Percentiles rank a stretch among this genome's conserved stretches.
Conservation (phyloP, 2,888 invertebrate genomes). For the Marronus borbonicus region DNA sequence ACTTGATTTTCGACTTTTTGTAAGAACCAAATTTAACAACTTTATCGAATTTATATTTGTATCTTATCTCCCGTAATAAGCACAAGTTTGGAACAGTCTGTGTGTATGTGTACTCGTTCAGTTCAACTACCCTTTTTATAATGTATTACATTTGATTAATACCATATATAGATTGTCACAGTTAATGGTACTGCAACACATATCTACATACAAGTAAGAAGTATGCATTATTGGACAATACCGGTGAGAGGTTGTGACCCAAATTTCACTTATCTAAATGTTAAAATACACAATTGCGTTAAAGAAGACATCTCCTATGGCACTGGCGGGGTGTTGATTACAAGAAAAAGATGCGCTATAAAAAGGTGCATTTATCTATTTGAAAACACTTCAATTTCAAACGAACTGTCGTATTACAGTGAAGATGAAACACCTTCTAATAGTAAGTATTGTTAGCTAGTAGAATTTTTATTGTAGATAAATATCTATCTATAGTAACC, state of each 20-base stretch:
- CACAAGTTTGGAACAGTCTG: too few relatives aligned
- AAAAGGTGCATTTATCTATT: constrained; percentile 61
- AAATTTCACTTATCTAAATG: constrained; percentile 69
- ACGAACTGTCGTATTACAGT: constrained; percentile 57
- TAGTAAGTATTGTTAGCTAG: constrained; percentile 62
- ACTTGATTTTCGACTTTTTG: too few relatives aligned
- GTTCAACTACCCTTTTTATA: constrained; percentile 15
- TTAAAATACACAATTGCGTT: constrained; percentile 60
- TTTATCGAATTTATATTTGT: too few relatives aligned
- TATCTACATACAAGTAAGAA: constrained; percentile 20
- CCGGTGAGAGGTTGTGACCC: constrained; percentile 67
- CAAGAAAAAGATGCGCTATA: constrained; percentile 62
- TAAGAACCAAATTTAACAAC: too few relatives aligned
- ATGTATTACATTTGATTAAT: constrained; percentile 4
- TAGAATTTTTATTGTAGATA: background rate
- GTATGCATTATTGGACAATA: constrained; percentile 46
- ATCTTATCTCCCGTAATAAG: too few relatives aligned
- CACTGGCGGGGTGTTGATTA: constrained; percentile 64
- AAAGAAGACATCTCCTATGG: constrained; percentile 63
- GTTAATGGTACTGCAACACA: constrained; percentile 20
- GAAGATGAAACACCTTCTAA: constrained; percentile 65
- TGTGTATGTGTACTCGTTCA: background rate
- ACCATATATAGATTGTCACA: constrained; percentile 37
- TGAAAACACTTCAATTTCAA: constrained; percentile 58
- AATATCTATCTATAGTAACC: too few relatives aligned